A percentile compares a stretch with the other conserved stretches of the same genome.
Conservation (phyloP, 1,140 invertebrate genomes). For the Trissolcus basalis region DNA sequence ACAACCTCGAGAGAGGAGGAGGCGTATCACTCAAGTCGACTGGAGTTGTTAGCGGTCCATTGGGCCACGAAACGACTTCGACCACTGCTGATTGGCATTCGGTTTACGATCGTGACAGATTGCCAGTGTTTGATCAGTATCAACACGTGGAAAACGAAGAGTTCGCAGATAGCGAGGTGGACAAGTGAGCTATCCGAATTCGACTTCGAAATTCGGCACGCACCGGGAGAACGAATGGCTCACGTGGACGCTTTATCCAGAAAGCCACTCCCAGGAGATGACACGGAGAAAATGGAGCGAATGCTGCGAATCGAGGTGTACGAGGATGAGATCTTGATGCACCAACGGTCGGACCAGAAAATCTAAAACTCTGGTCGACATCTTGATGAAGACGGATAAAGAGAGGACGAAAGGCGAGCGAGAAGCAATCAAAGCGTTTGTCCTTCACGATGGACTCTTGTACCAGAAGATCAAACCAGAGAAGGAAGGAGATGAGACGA, state of each 20-base stretch:
- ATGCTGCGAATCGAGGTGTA: neutral
- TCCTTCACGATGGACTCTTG: too few species aligned
- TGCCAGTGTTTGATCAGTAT: slow-evolving; percentile 27
- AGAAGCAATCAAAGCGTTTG: too few species aligned
- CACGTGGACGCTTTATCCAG: slow-evolving; percentile 9
- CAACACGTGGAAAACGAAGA: slow-evolving; percentile 20
- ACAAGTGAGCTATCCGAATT: slow-evolving; percentile 23
- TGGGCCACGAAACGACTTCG: slow-evolving; percentile 34
- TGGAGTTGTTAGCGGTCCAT: slow-evolving; percentile 56
- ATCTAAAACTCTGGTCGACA: too few species aligned
- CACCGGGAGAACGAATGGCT: slow-evolving; percentile 9
- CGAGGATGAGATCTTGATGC: slow-evolving; percentile 1
- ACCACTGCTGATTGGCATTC: slow-evolving; percentile 40
- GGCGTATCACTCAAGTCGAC: slow-evolving; percentile 56
- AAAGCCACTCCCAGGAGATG: neutral
- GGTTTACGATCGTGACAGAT: slow-evolving; percentile 41
- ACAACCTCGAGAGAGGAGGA: slow-evolving; percentile 28
- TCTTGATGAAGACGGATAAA: too few species aligned
- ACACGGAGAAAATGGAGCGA: neutral
- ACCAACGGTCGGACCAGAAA: neutral
- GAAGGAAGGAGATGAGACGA: slow-evolving; percentile 20
- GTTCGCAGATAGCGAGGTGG: slow-evolving; percentile 26
- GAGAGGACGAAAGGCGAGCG: too few species aligned
- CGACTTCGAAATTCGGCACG: slow-evolving; percentile 3
- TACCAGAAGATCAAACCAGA: too few species aligned